Evolutionary conservation across 1,140 invertebrate species (phyloP), one percentile per base, ranked within the genome.

Genomic region (Drosophila micromelanica): DNA sequence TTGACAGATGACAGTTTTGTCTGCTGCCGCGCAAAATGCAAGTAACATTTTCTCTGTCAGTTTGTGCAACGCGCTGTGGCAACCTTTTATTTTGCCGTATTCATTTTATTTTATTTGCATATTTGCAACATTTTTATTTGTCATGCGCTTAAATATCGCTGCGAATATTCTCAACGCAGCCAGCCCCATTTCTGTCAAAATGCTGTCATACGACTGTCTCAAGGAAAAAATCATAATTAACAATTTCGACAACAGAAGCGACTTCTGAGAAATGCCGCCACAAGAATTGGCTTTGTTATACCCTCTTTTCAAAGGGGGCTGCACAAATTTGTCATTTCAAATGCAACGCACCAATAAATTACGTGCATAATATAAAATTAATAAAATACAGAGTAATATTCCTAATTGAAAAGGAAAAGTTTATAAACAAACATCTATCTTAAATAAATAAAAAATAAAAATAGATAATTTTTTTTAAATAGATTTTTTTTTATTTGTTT

Each of bases 1-100:
- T 91, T 91, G 89, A 91, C 89, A 91, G 89, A 91, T 91, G 89
- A 91, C 85, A 89, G 85, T 85, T 90, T 85, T 80, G 86, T 82
- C 75, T 73, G 82, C 52, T 54, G 49, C 42, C 45, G 23, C 71
- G 62, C 45, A 27, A 27, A 80, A 80, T 74, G 63, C 63, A 85
- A 90, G 79, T 82, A 90, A 90, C 79, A 90, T 76, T 87, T 90
- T 84, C 49, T 43, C 68, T 49, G 84, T 87, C 79, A 87, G 51
- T 49, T 57, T 20, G 11, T 46, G 45, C 45, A 46, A 46, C 48
- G n/a, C 27, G 48, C 40, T 27, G 52, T 42, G 35, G 40, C 43
- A 48, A 42, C 49, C 42, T 20, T 17, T 45, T 37, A 40, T 49
- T 74, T 15, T 23, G 17, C n/a, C 49, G 55, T 35, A 35, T 20